These are phyloP conservation scores for Drosophila planitibia DNA, from an alignment of 2,888 invertebrate species.

Conservation along the genomic window DNA sequence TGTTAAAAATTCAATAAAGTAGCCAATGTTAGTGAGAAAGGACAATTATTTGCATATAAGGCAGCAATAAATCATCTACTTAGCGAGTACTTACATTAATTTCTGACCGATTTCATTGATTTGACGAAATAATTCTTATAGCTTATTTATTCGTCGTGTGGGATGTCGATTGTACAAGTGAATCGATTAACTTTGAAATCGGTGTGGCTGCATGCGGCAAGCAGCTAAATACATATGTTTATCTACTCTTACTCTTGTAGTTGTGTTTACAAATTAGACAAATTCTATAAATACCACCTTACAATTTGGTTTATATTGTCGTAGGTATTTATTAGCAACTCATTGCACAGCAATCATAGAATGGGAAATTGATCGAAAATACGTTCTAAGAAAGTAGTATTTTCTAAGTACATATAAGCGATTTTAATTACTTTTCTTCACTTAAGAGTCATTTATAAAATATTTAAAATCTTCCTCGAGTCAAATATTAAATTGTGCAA, in stretches of 20 bases:
- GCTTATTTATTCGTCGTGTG: slow-evolving; percentile 50
- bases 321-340: not conserved
- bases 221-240: slow-evolving; percentile 2
- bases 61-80: slow-evolving; percentile 51
- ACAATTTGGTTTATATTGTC: not conserved
- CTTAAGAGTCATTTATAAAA: no score
- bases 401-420: not conserved
- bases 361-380: slow-evolving; percentile 1
- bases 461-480: not conserved
- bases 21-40: slow-evolving; percentile 30
- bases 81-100: slow-evolving; percentile 55
- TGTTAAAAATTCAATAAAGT: slow-evolving; percentile 70
- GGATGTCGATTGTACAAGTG: slow-evolving; percentile 39
- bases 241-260: not conserved
- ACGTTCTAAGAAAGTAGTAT: not conserved
- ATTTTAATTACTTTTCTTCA: not conserved
- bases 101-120: slow-evolving; percentile 63
- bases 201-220: slow-evolving; percentile 22
- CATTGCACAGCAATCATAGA: not conserved
- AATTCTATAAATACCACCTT: not conserved
- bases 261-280: not conserved
- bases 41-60: not conserved
- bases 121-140: slow-evolving; percentile 32
- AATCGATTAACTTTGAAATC: slow-evolving; percentile 41
- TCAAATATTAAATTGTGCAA: not conserved